Conservation (phyloP, 92 coral and sea anemone genomes). For the Galaxea fascicularis region DNA sequence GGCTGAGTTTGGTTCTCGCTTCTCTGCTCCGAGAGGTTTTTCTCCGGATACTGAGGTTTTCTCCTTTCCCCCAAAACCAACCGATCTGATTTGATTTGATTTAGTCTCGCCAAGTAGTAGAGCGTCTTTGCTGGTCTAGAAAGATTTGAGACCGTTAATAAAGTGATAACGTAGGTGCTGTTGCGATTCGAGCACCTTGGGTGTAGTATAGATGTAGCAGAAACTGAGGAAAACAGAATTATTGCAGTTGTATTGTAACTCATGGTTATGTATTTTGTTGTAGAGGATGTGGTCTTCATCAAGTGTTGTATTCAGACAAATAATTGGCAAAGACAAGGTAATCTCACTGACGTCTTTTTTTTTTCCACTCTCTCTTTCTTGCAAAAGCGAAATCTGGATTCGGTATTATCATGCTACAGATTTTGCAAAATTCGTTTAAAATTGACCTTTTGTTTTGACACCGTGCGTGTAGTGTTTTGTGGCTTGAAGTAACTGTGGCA, state of each 20-base stretch:
- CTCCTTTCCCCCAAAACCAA: too few relatives aligned
- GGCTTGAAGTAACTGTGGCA: not conserved
- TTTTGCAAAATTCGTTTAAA: too few relatives aligned
- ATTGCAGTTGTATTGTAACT: not conserved
- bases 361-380: not conserved
- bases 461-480: not conserved
- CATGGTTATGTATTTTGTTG: not conserved
- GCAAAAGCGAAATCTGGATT: not conserved
- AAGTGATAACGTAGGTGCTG: too few relatives aligned
- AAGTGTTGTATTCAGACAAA: conserved; percentile 61
- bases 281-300: conserved; percentile 27
- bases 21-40: too few relatives aligned
- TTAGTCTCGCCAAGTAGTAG: too few relatives aligned
- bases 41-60: too few relatives aligned
- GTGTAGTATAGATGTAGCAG: too few relatives aligned
- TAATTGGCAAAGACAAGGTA: conserved; percentile 69
- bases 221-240: not conserved
- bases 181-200: too few relatives aligned
- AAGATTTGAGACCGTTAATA: too few relatives aligned
- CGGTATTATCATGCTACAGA: not conserved
- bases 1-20: too few relatives aligned
- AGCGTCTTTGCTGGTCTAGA: too few relatives aligned
- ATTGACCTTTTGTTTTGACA: not conserved
- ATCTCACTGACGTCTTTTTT: not conserved
- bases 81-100: too few relatives aligned